These are phyloP conservation scores for Anagrus nilaparvatae DNA, from an alignment of 1,140 invertebrate genomes.

Conservation along the genomic window DNA sequence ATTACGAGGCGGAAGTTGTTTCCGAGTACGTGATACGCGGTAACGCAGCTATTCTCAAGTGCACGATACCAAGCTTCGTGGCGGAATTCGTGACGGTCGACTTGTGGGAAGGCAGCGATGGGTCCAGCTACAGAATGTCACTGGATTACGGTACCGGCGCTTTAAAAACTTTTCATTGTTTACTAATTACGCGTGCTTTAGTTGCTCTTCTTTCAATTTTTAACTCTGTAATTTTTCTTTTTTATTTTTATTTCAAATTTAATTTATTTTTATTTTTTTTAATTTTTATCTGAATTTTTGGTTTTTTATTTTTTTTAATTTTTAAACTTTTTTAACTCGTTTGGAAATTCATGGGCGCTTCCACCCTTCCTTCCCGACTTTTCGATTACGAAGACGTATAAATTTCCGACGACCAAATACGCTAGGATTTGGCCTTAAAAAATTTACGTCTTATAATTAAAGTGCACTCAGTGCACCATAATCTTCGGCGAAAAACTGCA, in stretches of 20 bases:
- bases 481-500: no score
- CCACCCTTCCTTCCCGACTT: no score
- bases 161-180: neutral
- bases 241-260: neutral
- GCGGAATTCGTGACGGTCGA: slow-evolving; percentile 84
- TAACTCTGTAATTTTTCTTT: slow-evolving; percentile 4
- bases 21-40: slow-evolving; percentile 87
- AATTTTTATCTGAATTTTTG: slow-evolving; percentile 4
- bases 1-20: slow-evolving; percentile 84
- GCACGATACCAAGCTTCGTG: slow-evolving; percentile 85
- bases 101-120: slow-evolving; percentile 75
- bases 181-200: slow-evolving; percentile 28
- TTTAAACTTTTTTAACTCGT: no score
- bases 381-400: no score
- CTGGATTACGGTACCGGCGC: slow-evolving; percentile 41
- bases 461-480: no score
- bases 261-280: slow-evolving; percentile 3
- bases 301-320: no score
- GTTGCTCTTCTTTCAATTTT: slow-evolving; percentile 12
- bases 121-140: slow-evolving; percentile 51
- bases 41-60: slow-evolving; percentile 85
- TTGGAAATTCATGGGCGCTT: no score
- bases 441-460: no score
- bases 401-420: no score
- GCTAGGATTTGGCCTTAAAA: no score